phyloP scores from a whole-genome alignment of 2,113 vertebrate genomes.

The Colinus virginianus region DNA sequence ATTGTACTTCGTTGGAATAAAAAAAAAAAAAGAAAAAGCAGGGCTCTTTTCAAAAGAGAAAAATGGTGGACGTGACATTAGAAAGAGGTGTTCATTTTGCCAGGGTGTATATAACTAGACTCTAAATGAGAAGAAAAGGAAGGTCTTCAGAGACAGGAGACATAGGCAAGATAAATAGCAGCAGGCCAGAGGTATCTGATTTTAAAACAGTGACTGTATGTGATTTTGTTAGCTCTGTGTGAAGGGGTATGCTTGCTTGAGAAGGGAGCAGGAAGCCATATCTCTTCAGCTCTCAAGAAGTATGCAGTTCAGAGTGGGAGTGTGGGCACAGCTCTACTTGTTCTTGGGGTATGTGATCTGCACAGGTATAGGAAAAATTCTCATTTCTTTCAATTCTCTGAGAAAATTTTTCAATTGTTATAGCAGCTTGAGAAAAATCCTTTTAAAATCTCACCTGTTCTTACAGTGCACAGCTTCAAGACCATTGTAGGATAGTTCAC shows the following conservation, averaged over 20 bases:
- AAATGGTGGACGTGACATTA: not conserved
- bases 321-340: fast-evolving
- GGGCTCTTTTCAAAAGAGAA: not conserved
- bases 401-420: not conserved
- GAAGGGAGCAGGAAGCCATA: fast-evolving
- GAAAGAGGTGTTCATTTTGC: not conserved
- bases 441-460: not conserved
- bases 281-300: not conserved
- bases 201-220: not conserved
- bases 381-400: not conserved
- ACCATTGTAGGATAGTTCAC: not conserved
- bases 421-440: not conserved
- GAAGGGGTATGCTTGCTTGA: not conserved
- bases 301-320: not conserved
- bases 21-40: not conserved
- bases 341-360: not conserved
- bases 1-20: not conserved
- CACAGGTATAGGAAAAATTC: not conserved
- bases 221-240: not conserved
- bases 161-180: not conserved
- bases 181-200: fast-evolving
- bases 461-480: not conserved
- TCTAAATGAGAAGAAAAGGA: not conserved
- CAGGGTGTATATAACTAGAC: not conserved
- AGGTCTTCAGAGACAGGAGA: not conserved